phyloP scores from a whole-genome alignment of 2,888 invertebrate species.

The Digitonthophagus gazella region DNA sequence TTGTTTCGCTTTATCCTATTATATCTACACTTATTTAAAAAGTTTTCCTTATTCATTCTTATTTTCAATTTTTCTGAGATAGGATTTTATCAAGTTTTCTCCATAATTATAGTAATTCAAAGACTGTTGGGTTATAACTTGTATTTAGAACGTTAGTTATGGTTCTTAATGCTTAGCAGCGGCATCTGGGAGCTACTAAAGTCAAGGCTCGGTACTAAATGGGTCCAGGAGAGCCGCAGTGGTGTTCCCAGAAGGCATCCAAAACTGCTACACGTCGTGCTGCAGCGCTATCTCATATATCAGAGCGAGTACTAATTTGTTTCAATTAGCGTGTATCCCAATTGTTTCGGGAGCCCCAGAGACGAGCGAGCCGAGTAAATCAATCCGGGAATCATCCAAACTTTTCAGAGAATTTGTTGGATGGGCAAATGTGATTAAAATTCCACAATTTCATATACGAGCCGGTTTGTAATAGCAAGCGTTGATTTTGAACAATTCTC shows the following conservation, averaged over 20 bases:
- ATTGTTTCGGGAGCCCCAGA: neutral
- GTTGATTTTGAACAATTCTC: neutral
- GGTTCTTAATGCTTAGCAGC: neutral
- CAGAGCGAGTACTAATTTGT: conserved; percentile 7
- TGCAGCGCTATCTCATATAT: conserved; percentile 1
- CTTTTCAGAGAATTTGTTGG: neutral
- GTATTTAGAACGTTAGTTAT: neutral
- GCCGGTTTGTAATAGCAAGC: neutral
- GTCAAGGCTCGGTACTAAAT: neutral
- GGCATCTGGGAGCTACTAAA: neutral
- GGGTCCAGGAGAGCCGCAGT: neutral
- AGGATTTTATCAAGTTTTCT: neutral
- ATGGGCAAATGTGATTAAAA: neutral
- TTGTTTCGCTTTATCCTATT: too few species aligned
- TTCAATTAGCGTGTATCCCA: conserved; percentile 4
- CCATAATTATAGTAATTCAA: neutral
- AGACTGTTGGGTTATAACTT: neutral
- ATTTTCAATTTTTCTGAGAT: too few species aligned
- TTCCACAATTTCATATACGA: too few species aligned
- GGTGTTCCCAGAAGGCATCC: conserved; percentile 1
- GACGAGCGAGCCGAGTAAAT: neutral
- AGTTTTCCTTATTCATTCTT: too few species aligned
- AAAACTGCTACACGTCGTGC: neutral
- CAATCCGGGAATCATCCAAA: neutral
- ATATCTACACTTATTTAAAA: too few species aligned